A percentile compares a stretch with the other conserved stretches of the same genome.
Conservation (phyloP, 1,140 invertebrate genomes). For the Meteorus sp. region DNA sequence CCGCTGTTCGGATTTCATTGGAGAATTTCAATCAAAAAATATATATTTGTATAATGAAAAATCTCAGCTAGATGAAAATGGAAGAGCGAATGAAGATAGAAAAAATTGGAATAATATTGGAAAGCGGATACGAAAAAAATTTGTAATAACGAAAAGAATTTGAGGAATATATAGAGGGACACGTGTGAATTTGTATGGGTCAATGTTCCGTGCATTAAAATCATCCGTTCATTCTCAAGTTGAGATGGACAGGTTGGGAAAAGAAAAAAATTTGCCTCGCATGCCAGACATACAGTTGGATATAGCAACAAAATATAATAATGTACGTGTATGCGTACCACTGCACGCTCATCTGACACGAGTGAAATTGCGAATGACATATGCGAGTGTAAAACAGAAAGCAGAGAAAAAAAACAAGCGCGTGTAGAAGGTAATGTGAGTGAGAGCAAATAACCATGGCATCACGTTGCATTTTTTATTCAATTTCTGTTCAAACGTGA, state of each 20-base stretch:
- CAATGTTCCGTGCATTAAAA: background rate
- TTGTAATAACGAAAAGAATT: background rate
- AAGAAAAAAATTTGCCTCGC: background rate
- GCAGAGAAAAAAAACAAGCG: background rate
- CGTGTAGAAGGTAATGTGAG: background rate
- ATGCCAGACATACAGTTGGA: background rate
- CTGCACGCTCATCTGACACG: conserved; percentile 1
- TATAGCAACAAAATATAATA: conserved; percentile 16
- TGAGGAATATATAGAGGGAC: background rate
- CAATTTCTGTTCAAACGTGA: background rate
- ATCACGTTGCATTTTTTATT: conserved; percentile 15
- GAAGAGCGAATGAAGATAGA: too few relatives aligned
- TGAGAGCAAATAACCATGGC: too few relatives aligned
- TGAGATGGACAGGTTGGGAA: background rate
- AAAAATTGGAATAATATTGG: too few relatives aligned
- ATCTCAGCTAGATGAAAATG: too few relatives aligned
- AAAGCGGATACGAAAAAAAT: too few relatives aligned
- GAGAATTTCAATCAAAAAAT: too few relatives aligned
- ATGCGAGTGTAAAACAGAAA: background rate
- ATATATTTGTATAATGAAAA: too few relatives aligned
- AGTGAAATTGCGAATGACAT: conserved; percentile 26
- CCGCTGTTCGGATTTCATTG: too few relatives aligned
- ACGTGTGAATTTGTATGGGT: background rate
- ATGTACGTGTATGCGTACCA: conserved; percentile 10
- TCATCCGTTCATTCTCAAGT: background rate